Conservation (phyloP, 2,888 invertebrate species). For the Matsumyia berberina region DNA sequence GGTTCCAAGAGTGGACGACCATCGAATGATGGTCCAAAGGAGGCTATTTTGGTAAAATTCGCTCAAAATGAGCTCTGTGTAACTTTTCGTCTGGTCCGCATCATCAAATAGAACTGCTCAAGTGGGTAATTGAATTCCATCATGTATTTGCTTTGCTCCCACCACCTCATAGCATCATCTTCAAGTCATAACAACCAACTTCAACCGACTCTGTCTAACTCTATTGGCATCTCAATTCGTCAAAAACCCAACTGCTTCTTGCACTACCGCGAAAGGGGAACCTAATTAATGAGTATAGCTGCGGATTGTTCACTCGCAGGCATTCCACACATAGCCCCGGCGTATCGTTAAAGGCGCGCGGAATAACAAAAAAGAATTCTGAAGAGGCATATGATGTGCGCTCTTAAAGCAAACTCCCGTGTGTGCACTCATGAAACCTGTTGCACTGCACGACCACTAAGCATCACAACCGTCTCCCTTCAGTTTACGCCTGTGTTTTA, state of each 20-base stretch:
- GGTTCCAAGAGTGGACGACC: too few species aligned
- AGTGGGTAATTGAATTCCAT: too few species aligned
- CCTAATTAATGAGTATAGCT: conserved; percentile 14
- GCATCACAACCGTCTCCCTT: neutral
- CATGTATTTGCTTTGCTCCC: too few species aligned
- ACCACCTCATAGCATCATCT: too few species aligned
- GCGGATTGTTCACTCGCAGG: conserved; percentile 8
- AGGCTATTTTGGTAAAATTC: too few species aligned
- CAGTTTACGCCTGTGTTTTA: neutral
- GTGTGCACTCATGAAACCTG: conserved; percentile 15
- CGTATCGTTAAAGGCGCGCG: neutral
- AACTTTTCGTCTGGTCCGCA: too few species aligned
- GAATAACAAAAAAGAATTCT: neutral
- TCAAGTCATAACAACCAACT: too few species aligned
- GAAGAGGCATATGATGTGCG: neutral
- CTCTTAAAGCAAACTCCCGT: conserved; percentile 6
- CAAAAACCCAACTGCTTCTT: neutral
- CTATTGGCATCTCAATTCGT: neutral
- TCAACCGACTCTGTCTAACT: neutral
- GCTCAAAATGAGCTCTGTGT: too few species aligned
- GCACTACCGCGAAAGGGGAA: neutral
- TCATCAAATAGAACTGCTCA: too few species aligned
- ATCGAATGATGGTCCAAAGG: too few species aligned
- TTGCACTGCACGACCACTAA: neutral
- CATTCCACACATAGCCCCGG: conserved; percentile 5